Evolutionary conservation across 2,888 invertebrate genomes (phyloP), one percentile per base, ranked within the genome.

Genomic region (Odontothrips loti): DNA sequence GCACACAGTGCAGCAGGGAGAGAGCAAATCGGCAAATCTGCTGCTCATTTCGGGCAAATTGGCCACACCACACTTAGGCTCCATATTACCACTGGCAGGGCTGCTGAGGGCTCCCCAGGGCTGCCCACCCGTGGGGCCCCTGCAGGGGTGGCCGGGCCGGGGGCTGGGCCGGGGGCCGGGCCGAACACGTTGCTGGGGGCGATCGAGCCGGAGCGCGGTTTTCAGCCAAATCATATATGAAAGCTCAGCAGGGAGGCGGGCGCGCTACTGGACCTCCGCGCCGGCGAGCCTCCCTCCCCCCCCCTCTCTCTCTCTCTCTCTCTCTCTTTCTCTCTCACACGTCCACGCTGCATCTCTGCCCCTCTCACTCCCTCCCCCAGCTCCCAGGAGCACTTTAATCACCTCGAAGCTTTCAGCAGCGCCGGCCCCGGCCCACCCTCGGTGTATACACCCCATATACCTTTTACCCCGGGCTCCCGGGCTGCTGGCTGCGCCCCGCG

Each of bases 11-110:
- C 34, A 43, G 34, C 3, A 43, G 34, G 6, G 34, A 58, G 58
- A 20, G 58, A 20, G n/a, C 58, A 58, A 75, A 75, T 75, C 68
- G 68, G 23, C 68, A 75, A 75, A 75, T 75, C 68, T 58, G 58
- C 58, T 58, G 58, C 68, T 75, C 68, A 75, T 75, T 75, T 12
- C 23, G 68, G 27, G 68, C 68, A 75, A 75, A 75, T 75, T 75
- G 68, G 68, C 68, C 68, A 23, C 58, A 20, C 58, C 58, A 15
- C 58, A 15, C 58, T 58, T n/a, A 17, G 58, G 20, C 58, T 58
- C 58, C 58, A 0, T 43, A 43, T 43, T 43, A 6, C 34, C 34
- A 6, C 34, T 6, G 17, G 58, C 58, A 15, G 15, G 58, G 34
- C 34, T 2, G 34, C 34, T 6, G 34, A 17, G 58, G 58, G 15